Base-by-base conservation (phyloP, 2,797 vertebrate genomes). In the Melopsittacus undulatus region DNA sequence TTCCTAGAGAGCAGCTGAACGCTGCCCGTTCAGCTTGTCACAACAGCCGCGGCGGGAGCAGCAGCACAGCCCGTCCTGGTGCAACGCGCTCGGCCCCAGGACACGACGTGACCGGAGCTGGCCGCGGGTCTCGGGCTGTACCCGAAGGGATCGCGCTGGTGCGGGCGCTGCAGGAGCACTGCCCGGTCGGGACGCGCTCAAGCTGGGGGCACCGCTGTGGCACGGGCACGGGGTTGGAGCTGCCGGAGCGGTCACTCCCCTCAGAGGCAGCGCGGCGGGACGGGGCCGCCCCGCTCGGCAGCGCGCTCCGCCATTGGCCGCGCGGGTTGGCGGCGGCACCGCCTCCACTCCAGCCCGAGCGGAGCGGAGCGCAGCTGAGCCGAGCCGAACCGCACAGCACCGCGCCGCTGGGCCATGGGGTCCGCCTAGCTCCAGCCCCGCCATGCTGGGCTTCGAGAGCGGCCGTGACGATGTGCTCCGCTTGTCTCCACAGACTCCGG, bases 401-500 rank as follows among this genome's bases (percentile, higher is more conserved):
- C 36, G 73, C 8, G 76, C 43, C 51, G 80, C 51, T 21, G 73
- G 2, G 92, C 85, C 63, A 83, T 87, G 95, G 89, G 69, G 36
- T 34, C 83, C 30, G 56, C 77, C 36, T 92, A 72, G 68, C 51
- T 63, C 42, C 74, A n/a, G 61, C 40, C 72, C 66, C 38, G 83
- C n/a, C 91, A 94, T 94, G 94, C 90, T 95, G 70, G 73, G 85
- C 79, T 80, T 88, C 57, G 98, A 98, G 96, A 96, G 97, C 74
- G 97, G 97, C 97, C 98, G 98, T 98, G 98, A 98, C 11, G 97
- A 97, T 94, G 95, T 82, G 46, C 96, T 96, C 96, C 94, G 89
- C 82, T 96, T 98, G 76, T 98, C 97, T 98, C 97, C 92, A 62
- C 99, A 99, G 99, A 98, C 98, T 95, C 99, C 98, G 5, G 45